Evolutionary conservation across 2,113 vertebrate genomes (phyloP).

Genomic region (Archilochus colubris): DNA sequence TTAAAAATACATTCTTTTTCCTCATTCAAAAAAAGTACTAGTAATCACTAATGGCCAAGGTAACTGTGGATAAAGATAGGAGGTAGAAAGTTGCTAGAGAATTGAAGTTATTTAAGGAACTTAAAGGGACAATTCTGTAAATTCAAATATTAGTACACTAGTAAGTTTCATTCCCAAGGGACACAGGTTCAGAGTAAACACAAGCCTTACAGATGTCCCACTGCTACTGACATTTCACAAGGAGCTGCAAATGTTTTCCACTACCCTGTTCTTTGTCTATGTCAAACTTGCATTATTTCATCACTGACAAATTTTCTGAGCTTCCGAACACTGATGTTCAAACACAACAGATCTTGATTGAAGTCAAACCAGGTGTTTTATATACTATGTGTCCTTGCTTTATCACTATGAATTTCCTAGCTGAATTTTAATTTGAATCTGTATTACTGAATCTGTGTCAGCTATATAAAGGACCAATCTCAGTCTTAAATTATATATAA

Average conservation of each 20-base stretch:
- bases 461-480: neutral
- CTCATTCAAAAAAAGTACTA: neutral
- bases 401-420: neutral
- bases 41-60: neutral
- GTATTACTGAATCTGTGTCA: neutral
- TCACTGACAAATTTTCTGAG: neutral
- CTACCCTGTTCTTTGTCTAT: neutral
- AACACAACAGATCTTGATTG: accelerated
- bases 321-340: neutral
- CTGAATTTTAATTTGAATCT: neutral
- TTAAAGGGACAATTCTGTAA: neutral
- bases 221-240: neutral
- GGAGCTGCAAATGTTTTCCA: neutral
- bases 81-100: neutral
- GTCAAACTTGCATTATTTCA: neutral
- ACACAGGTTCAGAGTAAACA: neutral
- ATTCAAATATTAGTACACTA: neutral
- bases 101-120: neutral
- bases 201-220: neutral
- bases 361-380: neutral
- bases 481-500: neutral
- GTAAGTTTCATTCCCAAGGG: neutral
- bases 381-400: neutral
- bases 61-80: neutral
- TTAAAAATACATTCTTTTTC: neutral